A percentile compares a stretch with the other conserved stretches of the same genome.
Conservation (phyloP, 2,888 invertebrate species). For the Platycnemis pennipes region DNA sequence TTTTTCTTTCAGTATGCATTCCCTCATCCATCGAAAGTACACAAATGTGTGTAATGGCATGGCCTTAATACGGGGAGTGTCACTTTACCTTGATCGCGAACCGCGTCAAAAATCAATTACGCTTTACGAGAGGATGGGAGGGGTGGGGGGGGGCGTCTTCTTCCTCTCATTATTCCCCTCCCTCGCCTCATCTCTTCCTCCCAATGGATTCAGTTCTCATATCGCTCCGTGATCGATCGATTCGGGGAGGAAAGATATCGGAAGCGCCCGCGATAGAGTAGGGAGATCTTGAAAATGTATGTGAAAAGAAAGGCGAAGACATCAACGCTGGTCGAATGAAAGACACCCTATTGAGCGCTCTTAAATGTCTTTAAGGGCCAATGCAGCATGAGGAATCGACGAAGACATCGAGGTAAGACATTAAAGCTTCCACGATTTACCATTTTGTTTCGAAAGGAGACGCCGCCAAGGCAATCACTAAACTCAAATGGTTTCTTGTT, state of each 20-base stretch:
- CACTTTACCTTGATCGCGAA: slow-evolving; percentile 40
- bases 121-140: slow-evolving; percentile 44
- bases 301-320: neutral
- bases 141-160: neutral
- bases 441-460: too few relatives aligned
- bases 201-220: neutral
- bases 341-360: neutral
- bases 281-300: neutral
- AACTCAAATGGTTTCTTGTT: too few relatives aligned
- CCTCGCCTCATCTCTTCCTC: neutral
- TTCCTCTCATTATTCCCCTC: neutral
- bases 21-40: too few relatives aligned
- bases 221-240: neutral
- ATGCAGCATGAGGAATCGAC: too few relatives aligned
- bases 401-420: too few relatives aligned
- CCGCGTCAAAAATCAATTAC: slow-evolving; percentile 67
- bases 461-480: too few relatives aligned
- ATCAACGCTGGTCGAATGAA: neutral
- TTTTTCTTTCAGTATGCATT: too few relatives aligned
- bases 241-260: neutral
- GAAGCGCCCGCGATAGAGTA: neutral
- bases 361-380: neutral
- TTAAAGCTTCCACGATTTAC: too few relatives aligned
- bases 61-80: neutral
- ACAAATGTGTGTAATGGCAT: neutral